Evolutionary conservation across 2,888 invertebrate genomes (phyloP).

Genomic region (Lissocephala sabroskyi): DNA sequence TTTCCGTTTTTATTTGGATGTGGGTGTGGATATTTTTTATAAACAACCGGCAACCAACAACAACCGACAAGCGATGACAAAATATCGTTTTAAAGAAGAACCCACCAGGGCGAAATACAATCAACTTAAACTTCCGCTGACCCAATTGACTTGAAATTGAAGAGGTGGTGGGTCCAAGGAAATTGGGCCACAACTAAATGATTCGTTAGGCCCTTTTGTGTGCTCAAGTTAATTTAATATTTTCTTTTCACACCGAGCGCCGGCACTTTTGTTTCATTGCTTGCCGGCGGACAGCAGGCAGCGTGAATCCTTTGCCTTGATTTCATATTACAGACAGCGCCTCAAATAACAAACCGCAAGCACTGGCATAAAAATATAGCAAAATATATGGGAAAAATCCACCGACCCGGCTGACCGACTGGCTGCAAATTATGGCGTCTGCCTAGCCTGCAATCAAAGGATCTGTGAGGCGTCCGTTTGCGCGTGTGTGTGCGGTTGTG

Average conservation of each 20-base stretch:
- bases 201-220: constrained; percentile 59
- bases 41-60: no score
- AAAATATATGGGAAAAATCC: no score
- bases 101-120: constrained; percentile 13
- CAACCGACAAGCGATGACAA: no score
- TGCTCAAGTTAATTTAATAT: constrained; percentile 52
- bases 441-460: constrained; percentile 15
- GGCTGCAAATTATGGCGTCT: constrained; percentile 31
- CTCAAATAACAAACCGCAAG: constrained; percentile 48
- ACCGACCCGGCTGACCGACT: constrained; percentile 36
- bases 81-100: constrained; percentile 1
- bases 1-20: neutral
- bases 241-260: constrained; percentile 18
- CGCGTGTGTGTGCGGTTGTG: neutral
- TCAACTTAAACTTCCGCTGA: constrained; percentile 16
- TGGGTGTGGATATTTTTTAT: neutral
- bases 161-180: no score
- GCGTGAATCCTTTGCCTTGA: constrained; percentile 46
- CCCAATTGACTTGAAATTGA: no score
- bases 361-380: constrained; percentile 8
- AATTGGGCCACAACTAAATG: constrained; percentile 40
- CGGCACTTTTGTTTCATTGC: constrained; percentile 6
- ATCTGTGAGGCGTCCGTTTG: neutral
- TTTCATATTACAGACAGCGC: constrained; percentile 46
- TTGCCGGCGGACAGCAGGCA: no score